phyloP scores from a whole-genome alignment of 2,888 invertebrate genomes.

The Exocentrus adspersus region DNA sequence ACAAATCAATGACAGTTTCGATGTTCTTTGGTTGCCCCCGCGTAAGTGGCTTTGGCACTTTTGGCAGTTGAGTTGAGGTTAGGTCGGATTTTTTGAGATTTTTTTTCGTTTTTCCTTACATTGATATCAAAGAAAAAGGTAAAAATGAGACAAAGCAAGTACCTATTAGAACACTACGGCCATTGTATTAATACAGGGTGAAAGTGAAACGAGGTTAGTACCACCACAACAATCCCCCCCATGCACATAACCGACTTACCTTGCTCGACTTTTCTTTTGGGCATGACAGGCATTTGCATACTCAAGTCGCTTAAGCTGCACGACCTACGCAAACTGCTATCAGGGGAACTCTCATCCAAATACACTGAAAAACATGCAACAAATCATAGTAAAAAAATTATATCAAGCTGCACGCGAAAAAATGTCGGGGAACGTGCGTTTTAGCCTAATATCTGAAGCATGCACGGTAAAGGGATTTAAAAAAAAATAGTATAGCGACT shows the following conservation, averaged over 20 bases:
- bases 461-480: constrained; percentile 2
- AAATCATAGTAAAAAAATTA: constrained; percentile 43
- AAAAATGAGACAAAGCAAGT: too few relatives aligned
- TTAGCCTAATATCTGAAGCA: constrained; percentile 21
- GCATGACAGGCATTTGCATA: constrained; percentile 57
- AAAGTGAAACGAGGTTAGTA: constrained; percentile 15
- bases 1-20: too few relatives aligned
- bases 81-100: too few relatives aligned
- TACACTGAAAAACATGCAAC: constrained; percentile 58
- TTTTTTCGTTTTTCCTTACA: too few relatives aligned
- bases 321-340: constrained; percentile 77
- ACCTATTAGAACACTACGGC: too few relatives aligned
- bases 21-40: too few relatives aligned
- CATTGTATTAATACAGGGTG: background rate
- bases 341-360: constrained; percentile 60
- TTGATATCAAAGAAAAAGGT: too few relatives aligned
- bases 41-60: too few relatives aligned
- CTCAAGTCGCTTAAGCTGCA: constrained; percentile 80
- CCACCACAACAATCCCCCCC: background rate
- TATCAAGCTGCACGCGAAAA: constrained; percentile 43
- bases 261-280: constrained; percentile 58
- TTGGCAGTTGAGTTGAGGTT: too few relatives aligned
- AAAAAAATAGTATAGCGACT: background rate
- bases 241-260: constrained; percentile 49
- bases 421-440: background rate